Evolutionary conservation across 2,888 invertebrate genomes (phyloP).

Genomic region (Aleiodes leptofemur): DNA sequence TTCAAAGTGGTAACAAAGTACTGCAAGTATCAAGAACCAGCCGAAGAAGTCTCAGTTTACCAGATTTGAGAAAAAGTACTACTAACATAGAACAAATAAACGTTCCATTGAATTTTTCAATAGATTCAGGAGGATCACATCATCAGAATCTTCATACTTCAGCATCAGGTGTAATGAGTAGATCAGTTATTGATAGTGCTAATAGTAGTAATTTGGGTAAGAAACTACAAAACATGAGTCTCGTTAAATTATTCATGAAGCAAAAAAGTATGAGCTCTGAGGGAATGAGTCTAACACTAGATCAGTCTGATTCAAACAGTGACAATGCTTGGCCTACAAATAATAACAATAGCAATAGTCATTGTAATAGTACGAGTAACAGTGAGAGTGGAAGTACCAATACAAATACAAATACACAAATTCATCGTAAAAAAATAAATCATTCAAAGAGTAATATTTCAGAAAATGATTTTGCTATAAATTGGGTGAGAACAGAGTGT

Average conservation of each 20-base stretch:
- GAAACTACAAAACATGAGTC: slow-evolving; percentile 85
- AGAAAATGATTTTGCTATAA: slow-evolving; percentile 71
- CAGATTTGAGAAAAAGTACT: slow-evolving; percentile 78
- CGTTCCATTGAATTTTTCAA: slow-evolving; percentile 80
- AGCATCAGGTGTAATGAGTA: slow-evolving; percentile 67
- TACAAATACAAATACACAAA: slow-evolving; percentile 68
- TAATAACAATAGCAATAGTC: slow-evolving; percentile 77
- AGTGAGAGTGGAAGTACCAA: slow-evolving; percentile 77
- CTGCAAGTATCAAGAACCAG: slow-evolving; percentile 49
- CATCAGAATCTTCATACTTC: slow-evolving; percentile 69
- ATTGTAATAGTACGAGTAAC: slow-evolving; percentile 79
- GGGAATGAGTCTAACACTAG: slow-evolving; percentile 83
- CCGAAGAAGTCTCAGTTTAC: slow-evolving; percentile 86
- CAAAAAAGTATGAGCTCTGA: slow-evolving; percentile 90
- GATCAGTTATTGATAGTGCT: slow-evolving; percentile 69
- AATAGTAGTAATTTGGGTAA: slow-evolving; percentile 67
- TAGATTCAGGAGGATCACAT: slow-evolving; percentile 71
- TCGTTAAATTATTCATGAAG: slow-evolving; percentile 92
- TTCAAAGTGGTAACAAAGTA: slow-evolving; percentile 3
- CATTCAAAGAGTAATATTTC: slow-evolving; percentile 58
- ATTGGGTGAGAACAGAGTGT: slow-evolving; percentile 71
- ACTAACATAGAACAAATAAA: slow-evolving; percentile 61
- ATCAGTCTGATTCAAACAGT: slow-evolving; percentile 83
- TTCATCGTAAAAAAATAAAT: slow-evolving; percentile 65
- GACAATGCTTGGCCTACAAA: slow-evolving; percentile 85